Base-by-base conservation (phyloP, 2,888 invertebrate genomes). In the Spodoptera exigua region DNA sequence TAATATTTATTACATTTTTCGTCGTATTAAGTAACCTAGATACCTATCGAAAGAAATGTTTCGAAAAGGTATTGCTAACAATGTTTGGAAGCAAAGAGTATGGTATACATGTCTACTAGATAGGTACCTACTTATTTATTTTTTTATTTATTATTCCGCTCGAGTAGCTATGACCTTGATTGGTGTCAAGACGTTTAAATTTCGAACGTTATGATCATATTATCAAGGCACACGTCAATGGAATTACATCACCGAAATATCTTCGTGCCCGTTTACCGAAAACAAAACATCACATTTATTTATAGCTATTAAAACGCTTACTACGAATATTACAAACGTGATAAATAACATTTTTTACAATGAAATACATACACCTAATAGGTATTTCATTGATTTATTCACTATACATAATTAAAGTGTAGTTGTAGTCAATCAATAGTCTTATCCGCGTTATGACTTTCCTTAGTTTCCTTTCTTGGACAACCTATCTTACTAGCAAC, bases 91-190 rank as follows among this genome's bases (percentile, higher is more conserved):
- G 41, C 41, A 32, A 21, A 2, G 11, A 62, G 57, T n/a, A n/a
- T n/a, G n/a, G n/a, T n/a, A n/a, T n/a, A n/a, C n/a, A n/a, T n/a
- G n/a, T n/a, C 27, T 3, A 21, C 4, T 5, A 11, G n/a, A 5
- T 21, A 21, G 3, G 12, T 18, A 2, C 18, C 11, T 41, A 41
- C 18, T 44, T 65, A 61, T 65, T 13, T 73, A 72, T 71, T 2
- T 14, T 21, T 14, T 37, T 44, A 40, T 62, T 78, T 76, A 64
- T 65, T 77, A 84, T 84, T 82, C 82, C 69, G 57, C 47, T 16
- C 58, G 55, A 74, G 76, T 77, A 70, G 62, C 71, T 61, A 48
- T 77, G 85, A 82, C 87, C 87, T 85, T 86, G 83, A 77, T 69
- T 62, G 74, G 73, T 79, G 81, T 74, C 73, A 66, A 52, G 59